Evolutionary conservation across 2,888 invertebrate species (phyloP).

Genomic region (Papilio gigon): DNA sequence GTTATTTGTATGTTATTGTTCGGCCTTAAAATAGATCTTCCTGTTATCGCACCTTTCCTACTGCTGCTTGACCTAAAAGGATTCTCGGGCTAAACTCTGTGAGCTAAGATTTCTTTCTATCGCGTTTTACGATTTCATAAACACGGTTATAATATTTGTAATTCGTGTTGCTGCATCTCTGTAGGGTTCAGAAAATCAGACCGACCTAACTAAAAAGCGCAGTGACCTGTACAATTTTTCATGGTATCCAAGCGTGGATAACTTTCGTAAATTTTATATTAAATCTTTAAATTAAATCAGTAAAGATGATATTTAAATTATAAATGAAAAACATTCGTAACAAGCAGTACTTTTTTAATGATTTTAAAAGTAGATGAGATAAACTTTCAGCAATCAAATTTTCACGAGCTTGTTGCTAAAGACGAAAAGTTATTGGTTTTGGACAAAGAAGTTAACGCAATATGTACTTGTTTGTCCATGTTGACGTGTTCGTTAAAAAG

Average conservation of each 20-base stretch:
- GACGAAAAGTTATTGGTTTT: background rate
- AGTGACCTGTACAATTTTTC: constrained; percentile 12
- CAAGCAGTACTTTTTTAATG: background rate
- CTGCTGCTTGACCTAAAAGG: background rate
- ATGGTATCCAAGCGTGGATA: background rate
- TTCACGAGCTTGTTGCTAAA: background rate
- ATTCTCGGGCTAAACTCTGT: background rate
- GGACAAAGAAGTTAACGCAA: background rate
- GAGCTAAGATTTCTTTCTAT: background rate
- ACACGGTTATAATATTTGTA: background rate
- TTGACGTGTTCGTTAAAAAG: no score
- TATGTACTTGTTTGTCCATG: background rate
- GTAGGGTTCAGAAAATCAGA: constrained; percentile 6
- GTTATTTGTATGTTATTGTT: background rate
- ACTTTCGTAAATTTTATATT: background rate
- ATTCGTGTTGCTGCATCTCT: background rate
- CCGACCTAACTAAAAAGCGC: constrained; percentile 3
- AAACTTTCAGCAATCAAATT: background rate
- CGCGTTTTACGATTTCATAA: background rate
- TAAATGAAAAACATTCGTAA: background rate
- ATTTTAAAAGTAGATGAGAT: background rate
- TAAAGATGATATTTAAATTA: background rate
- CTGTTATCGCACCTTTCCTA: background rate
- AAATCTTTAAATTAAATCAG: background rate
- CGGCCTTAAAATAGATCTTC: background rate